These are phyloP conservation scores for Phyllotreta cruciferae DNA, from an alignment of 2,888 invertebrate species.

Conservation along the genomic window DNA sequence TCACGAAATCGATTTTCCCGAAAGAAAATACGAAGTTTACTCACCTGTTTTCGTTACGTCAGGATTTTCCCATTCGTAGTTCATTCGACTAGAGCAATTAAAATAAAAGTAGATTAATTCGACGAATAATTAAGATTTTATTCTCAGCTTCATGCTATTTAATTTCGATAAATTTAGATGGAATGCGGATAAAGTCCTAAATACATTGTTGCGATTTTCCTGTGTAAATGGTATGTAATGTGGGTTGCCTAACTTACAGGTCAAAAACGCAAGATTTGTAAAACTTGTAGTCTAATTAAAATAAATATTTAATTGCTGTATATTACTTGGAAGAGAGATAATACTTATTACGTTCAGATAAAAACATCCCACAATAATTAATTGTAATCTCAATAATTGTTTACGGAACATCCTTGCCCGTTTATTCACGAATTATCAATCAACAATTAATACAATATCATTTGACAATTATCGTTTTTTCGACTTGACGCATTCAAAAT, in stretches of 20 bases:
- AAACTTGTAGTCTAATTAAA: background rate
- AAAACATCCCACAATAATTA: background rate
- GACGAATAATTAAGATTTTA: background rate
- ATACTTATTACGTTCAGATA: background rate
- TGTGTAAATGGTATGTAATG: background rate
- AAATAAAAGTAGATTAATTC: too few species aligned
- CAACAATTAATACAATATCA: background rate
- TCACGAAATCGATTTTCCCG: background rate
- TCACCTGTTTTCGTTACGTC: too few species aligned
- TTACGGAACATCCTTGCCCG: background rate
- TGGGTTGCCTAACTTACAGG: conserved; percentile 1
- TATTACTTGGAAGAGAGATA: background rate
- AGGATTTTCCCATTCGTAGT: too few species aligned
- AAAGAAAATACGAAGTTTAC: too few species aligned
- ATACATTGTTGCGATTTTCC: conserved; percentile 23
- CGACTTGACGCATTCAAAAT: conserved; percentile 3
- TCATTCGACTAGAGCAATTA: too few species aligned
- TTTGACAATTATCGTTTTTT: conserved; percentile 11
- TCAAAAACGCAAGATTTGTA: background rate
- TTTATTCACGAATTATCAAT: background rate
- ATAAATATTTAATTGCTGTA: conserved; percentile 1
- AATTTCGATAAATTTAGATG: conserved; percentile 24
- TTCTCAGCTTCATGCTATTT: conserved; percentile 9
- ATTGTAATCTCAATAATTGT: conserved; percentile 3
- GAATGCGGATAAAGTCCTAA: conserved; percentile 30